Conservation (phyloP, 2,113 vertebrate genomes). For the Hymenochirus boettgeri region DNA sequence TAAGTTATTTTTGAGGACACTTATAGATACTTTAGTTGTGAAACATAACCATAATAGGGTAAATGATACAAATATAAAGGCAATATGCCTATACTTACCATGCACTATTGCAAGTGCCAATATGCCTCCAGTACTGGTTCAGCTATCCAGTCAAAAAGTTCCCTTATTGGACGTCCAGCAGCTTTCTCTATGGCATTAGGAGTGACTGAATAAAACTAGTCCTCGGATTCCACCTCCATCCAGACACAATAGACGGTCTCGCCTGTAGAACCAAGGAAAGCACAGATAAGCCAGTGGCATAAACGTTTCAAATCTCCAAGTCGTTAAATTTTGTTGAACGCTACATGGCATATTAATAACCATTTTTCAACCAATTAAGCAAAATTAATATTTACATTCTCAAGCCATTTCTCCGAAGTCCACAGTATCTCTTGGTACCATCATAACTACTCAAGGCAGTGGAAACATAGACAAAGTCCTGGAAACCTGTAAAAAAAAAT, state of each 20-base stretch:
- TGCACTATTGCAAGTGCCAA: conserved; percentile 90
- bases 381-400: conserved; percentile 70
- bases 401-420: conserved; percentile 56
- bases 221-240: conserved; percentile 95
- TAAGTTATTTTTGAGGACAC: too few species aligned
- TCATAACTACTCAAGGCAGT: conserved; percentile 59
- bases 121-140: conserved; percentile 96
- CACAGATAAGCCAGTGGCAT: too few species aligned
- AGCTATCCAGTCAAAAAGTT: conserved; percentile 94
- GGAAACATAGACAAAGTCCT: conserved; percentile 72
- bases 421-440: conserved; percentile 54
- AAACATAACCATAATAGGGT: too few species aligned
- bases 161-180: conserved; percentile 73
- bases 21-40: too few species aligned
- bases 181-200: conserved; percentile 86
- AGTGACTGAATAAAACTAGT: conserved; percentile 91
- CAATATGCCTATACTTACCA: conserved; percentile 60
- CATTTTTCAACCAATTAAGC: too few species aligned
- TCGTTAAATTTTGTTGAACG: too few species aligned
- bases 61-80: too few species aligned
- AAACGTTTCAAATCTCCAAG: too few species aligned
- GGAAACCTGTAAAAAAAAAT: conserved; percentile 68
- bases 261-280: conserved; percentile 55
- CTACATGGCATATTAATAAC: too few species aligned
- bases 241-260: conserved; percentile 81